phyloP scores from a whole-genome alignment of 1,140 invertebrate genomes.

The Kradibia gibbosae region DNA sequence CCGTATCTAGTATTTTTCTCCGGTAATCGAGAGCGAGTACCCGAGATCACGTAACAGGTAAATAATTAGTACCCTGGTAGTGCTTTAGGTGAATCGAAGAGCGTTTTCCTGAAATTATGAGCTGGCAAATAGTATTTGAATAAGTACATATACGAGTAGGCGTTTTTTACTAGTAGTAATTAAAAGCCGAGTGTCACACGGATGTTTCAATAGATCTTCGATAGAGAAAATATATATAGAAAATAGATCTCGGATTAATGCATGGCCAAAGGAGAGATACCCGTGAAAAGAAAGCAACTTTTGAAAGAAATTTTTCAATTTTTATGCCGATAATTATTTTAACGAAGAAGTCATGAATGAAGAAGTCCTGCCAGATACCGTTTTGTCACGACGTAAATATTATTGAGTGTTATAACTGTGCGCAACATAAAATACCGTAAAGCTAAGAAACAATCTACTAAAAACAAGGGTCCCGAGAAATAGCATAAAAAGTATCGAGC shows the following conservation, averaged over 20 bases:
- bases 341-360: too few species aligned
- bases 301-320: too few species aligned
- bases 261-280: too few species aligned
- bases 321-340: too few species aligned
- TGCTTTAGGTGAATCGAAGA: not conserved
- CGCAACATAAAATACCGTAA: not conserved
- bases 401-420: too few species aligned
- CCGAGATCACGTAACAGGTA: conserved; percentile 56
- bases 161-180: not conserved
- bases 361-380: too few species aligned
- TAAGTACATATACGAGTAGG: not conserved
- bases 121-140: conserved; percentile 1
- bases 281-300: too few species aligned
- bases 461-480: not conserved
- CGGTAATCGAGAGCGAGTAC: conserved; percentile 42
- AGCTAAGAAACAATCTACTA: not conserved
- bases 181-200: not conserved
- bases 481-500: not conserved
- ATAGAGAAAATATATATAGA: not conserved
- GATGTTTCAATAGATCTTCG: not conserved
- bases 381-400: too few species aligned
- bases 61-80: conserved; percentile 44
- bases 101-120: not conserved
- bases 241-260: too few species aligned
- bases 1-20: conserved; percentile 35